Conservation (phyloP, 2,797 vertebrate genomes). For the Cirrhinus molitorella region DNA sequence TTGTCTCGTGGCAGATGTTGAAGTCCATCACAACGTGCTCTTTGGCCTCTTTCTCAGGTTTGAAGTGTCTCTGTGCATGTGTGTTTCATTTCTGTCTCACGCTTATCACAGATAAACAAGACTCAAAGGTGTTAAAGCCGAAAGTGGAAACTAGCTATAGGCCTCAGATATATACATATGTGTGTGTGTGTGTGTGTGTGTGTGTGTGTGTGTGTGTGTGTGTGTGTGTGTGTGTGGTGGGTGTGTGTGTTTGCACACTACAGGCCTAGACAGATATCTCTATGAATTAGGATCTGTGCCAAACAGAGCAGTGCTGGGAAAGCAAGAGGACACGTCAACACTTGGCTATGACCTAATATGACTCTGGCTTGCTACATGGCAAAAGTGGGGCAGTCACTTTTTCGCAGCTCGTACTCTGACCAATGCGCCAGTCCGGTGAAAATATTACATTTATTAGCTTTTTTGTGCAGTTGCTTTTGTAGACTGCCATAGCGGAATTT, state of each 20-base stretch:
- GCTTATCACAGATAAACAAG: constrained; percentile 51
- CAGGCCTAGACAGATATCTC: constrained; percentile 64
- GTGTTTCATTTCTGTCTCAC: not conserved
- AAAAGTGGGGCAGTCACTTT: constrained; percentile 41
- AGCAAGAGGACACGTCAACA: constrained; percentile 58
- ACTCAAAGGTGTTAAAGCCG: constrained; percentile 52
- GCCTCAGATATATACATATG: constrained; percentile 31
- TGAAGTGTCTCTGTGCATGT: constrained; percentile 15
- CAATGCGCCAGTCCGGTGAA: constrained; percentile 15
- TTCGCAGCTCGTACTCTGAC: constrained; percentile 19
- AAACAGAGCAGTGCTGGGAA: constrained; percentile 53
- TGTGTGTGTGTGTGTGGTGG: not conserved
- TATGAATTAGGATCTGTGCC: constrained; percentile 56
- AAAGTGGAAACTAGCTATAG: constrained; percentile 29
- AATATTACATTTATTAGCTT: not conserved
- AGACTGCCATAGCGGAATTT: not conserved
- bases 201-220: not conserved
- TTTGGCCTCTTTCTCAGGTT: constrained; percentile 20
- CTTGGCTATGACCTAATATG: constrained; percentile 63
- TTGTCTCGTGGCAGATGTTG: constrained; percentile 34
- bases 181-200: no score
- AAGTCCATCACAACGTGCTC: constrained; percentile 45
- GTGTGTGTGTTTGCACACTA: constrained; percentile 45
- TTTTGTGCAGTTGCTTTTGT: not conserved
- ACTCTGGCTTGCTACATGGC: constrained; percentile 52